These are phyloP conservation scores for Neogobius melanostomus DNA, from an alignment of 2,113 vertebrate genomes.

Conservation along the genomic window DNA sequence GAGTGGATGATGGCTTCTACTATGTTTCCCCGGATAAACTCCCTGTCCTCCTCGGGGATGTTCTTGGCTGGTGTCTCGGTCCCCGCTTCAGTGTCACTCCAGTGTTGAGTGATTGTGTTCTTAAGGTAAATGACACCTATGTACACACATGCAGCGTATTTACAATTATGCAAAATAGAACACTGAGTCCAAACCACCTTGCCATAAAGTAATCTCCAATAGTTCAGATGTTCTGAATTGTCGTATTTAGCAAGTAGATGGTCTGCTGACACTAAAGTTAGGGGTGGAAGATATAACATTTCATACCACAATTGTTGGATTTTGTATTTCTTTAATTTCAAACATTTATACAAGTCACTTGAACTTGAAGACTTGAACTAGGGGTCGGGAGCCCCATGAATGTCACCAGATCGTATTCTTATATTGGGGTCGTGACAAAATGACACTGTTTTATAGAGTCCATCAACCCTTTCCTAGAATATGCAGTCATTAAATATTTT, in stretches of 20 bases:
- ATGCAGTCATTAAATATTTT: too few relatives aligned
- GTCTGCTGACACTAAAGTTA: conserved; percentile 45
- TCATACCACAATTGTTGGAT: too few relatives aligned
- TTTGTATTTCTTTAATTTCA: too few relatives aligned
- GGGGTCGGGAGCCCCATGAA: too few relatives aligned
- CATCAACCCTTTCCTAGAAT: too few relatives aligned
- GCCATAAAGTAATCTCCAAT: conserved; percentile 14
- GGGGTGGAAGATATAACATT: too few relatives aligned
- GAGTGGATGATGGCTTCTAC: conserved; percentile 99
- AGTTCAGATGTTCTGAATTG: conserved; percentile 56
- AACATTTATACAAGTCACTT: too few relatives aligned
- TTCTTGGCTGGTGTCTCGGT: conserved; percentile 88
- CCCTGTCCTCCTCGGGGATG: conserved; percentile 94
- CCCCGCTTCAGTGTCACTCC: conserved; percentile 88
- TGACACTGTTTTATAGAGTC: too few relatives aligned
- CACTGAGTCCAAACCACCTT: background rate
- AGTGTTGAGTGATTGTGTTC: conserved; percentile 98
- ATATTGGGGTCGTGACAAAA: too few relatives aligned
- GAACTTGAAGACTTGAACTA: too few relatives aligned
- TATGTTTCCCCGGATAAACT: conserved; percentile 95
- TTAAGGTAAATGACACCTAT: conserved; percentile 99
- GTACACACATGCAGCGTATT: background rate
- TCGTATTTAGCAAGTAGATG: conserved; percentile 27
- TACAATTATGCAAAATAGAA: background rate
- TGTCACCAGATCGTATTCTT: too few relatives aligned